Base-by-base conservation (phyloP, 2,888 invertebrate species). In the Embidobia sp. region DNA sequence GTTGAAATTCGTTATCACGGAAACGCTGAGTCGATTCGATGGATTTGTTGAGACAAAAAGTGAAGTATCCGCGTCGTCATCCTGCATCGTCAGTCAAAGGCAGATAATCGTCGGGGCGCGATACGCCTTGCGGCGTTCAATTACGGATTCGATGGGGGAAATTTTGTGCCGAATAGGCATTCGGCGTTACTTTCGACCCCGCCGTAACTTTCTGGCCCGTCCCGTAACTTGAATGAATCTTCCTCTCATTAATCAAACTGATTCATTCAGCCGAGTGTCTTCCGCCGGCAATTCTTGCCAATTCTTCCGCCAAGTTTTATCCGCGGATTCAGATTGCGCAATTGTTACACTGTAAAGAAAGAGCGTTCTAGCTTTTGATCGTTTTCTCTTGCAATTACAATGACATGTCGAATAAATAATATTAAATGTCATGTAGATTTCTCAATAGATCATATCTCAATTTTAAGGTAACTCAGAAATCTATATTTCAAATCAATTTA, bases 71-170 rank as follows among this genome's bases (percentile, higher is more conserved):
- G 57, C 61, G 57, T 57, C 69, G 61, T 66, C 48, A 73, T 73
- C 42, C 53, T 70, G 76, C 69, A 73, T 78, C 81, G 76, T 64
- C 80, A 79, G 80, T 85, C 81, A 81, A 83, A 84, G 84, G 81
- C 83, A 83, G 83, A 83, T 86, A 85, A 85, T 86, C 84, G 85
- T 72, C 80, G 80, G 82, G 79, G 77, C 78, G 77, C 83, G 85
- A 86, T 85, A 85, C 85, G 86, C 85, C 83, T 84, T 82, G 81
- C 82, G 82, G 86, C 85, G 84, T 88, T 84, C 86, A 87, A 87
- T 88, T 88, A 87, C 84, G 80, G 80, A 85, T 86, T 83, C 81
- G 83, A 85, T 84, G 84, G 82, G 82, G 82, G 83, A 84, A 67
- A 86, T 85, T 86, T 86, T 84, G 57, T 85, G 85, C 85, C 83